Percentiles rank a stretch among this genome's conserved stretches.
These are phyloP conservation scores for Leguminivora glycinivorella DNA, from an alignment of 1,140 invertebrate genomes.

Conservation along the genomic window DNA sequence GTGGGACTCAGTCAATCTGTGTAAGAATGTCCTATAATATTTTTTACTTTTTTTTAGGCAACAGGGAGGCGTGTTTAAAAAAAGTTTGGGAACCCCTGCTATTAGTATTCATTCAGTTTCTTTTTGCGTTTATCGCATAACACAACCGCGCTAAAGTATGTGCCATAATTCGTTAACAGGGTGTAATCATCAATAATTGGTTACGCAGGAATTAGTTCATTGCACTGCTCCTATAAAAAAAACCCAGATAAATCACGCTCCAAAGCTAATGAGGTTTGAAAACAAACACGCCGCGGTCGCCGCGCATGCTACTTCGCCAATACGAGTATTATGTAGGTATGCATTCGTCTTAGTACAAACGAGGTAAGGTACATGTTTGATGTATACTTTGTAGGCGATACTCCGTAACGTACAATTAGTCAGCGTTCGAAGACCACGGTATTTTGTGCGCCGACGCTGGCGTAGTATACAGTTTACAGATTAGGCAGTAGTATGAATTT, in stretches of 20 bases:
- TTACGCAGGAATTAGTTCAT: not conserved
- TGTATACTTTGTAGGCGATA: not conserved
- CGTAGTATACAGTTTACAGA: not conserved
- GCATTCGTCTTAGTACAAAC: not conserved
- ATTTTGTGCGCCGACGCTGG: not conserved
- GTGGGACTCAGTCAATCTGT: too few species aligned
- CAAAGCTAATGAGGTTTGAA: not conserved
- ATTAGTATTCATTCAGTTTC: too few species aligned
- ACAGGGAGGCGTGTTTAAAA: too few species aligned
- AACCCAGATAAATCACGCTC: not conserved
- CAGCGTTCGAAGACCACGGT: not conserved
- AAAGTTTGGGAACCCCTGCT: too few species aligned
- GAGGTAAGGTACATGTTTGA: not conserved
- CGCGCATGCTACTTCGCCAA: not conserved
- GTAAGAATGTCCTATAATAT: too few species aligned
- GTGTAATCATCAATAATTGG: too few species aligned
- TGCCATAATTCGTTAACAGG: too few species aligned
- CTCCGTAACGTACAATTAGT: constrained; percentile 2
- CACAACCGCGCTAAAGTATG: too few species aligned
- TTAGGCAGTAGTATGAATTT: too few species aligned
- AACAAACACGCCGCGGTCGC: not conserved
- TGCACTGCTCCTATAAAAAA: not conserved
- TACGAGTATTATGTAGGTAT: not conserved
- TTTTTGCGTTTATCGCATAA: too few species aligned
- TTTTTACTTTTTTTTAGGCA: too few species aligned